Percentiles rank a stretch among this genome's conserved stretches.
phyloP scores from a whole-genome alignment of 2,797 vertebrate species.

The Nyctalus aviator region DNA sequence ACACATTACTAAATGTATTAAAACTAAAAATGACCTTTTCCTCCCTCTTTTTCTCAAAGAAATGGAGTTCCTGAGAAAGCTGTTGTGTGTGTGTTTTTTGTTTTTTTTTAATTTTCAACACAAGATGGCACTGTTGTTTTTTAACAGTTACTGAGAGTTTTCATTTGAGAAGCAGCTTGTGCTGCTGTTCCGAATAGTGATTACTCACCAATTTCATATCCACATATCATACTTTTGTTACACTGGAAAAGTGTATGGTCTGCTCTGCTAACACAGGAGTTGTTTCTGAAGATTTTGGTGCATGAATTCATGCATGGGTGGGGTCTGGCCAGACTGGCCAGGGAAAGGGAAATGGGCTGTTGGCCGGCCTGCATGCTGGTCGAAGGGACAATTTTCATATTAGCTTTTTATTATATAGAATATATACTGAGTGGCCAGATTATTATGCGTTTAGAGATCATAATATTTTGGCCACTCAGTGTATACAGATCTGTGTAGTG shows the following conservation, averaged over 20 bases:
- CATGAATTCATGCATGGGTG: no score
- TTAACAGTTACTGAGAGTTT: not conserved
- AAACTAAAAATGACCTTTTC: not conserved
- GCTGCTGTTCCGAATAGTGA: fast-evolving
- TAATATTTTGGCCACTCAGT: no score
- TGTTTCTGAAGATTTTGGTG: conserved; percentile 1
- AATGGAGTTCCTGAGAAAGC: not conserved
- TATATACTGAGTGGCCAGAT: no score
- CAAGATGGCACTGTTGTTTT: conserved; percentile 86
- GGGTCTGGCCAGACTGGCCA: no score
- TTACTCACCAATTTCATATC: not conserved
- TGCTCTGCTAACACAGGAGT: not conserved
- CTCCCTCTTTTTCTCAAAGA: not conserved
- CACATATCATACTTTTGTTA: not conserved
- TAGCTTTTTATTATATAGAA: no score
- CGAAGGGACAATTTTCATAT: no score
- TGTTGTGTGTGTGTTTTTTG: not conserved
- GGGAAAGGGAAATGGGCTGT: no score
- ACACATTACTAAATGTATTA: not conserved
- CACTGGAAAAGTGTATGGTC: not conserved
- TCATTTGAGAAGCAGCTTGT: fast-evolving
- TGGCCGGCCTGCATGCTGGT: no score
- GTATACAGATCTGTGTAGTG: fast-evolving
- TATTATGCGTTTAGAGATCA: no score
- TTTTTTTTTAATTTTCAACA: conserved; percentile 65